Conservation (phyloP, 1,140 invertebrate species). For the Papilio xuthus region DNA sequence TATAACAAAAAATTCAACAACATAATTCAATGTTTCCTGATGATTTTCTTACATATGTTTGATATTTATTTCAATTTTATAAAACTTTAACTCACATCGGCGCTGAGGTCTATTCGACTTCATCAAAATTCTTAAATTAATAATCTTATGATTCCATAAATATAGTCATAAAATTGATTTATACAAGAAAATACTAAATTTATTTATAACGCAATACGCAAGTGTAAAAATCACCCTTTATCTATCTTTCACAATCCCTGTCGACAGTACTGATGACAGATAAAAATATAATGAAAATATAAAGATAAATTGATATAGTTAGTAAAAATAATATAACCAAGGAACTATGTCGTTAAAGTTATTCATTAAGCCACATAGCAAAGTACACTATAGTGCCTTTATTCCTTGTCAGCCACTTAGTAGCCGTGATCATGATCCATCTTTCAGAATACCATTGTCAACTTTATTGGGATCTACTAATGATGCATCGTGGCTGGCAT, state of each 20-base stretch:
- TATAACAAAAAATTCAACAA: neutral
- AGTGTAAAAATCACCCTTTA: neutral
- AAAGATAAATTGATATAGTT: neutral
- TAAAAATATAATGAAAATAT: neutral
- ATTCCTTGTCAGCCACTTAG: neutral
- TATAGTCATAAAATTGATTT: neutral
- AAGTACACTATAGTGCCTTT: neutral
- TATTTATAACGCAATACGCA: neutral
- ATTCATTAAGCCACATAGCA: too few species aligned
- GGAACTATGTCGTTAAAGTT: too few species aligned
- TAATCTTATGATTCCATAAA: too few species aligned
- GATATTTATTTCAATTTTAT: too few species aligned
- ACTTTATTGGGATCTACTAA: neutral
- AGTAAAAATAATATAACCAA: neutral
- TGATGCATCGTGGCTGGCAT: neutral
- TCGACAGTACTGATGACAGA: neutral
- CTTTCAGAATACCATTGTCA: neutral
- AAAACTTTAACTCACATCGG: too few species aligned
- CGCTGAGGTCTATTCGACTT: too few species aligned
- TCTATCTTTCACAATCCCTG: neutral
- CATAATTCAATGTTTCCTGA: neutral
- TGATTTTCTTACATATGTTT: too few species aligned
- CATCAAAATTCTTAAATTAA: too few species aligned
- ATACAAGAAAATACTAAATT: neutral
- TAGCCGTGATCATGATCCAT: neutral